Percentiles rank a stretch among this genome's conserved stretches.
These are phyloP conservation scores for Camponotus vicinus DNA, from an alignment of 1,140 invertebrate species.

Conservation along the genomic window DNA sequence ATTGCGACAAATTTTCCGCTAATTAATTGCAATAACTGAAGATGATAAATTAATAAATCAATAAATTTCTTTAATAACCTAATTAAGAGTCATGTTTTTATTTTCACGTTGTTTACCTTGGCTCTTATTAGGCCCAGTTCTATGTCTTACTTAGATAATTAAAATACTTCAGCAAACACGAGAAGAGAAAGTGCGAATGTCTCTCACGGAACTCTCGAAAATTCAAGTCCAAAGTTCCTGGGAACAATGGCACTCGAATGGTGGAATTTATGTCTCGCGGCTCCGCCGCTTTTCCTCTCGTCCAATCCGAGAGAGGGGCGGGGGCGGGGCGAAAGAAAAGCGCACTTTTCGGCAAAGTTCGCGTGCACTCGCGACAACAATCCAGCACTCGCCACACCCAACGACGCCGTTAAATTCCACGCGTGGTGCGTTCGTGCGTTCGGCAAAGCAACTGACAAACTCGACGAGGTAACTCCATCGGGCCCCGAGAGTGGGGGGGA, in stretches of 20 bases:
- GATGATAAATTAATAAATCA: no score
- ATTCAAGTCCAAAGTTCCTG: not conserved
- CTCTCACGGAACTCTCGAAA: not conserved
- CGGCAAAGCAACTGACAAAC: slow-evolving; percentile 70
- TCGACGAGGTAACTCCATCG: slow-evolving; percentile 62
- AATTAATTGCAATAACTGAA: no score
- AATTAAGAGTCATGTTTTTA: no score
- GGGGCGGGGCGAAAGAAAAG: not conserved
- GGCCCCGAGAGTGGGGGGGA: slow-evolving; percentile 45
- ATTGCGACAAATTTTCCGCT: no score
- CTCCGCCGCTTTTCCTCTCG: not conserved
- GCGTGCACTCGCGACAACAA: not conserved
- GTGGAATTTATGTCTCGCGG: not conserved
- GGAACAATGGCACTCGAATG: not conserved
- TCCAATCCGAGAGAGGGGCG: no score
- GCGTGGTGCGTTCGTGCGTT: slow-evolving; percentile 47
- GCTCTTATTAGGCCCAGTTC: no score
- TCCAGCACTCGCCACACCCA: slow-evolving; percentile 53
- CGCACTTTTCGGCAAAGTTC: not conserved
- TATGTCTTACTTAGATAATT: no score
- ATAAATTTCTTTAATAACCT: no score
- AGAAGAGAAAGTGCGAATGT: not conserved
- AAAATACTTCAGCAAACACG: no score
- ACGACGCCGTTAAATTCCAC: slow-evolving; percentile 54
- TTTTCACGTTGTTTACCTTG: no score